A percentile compares a stretch with the other conserved stretches of the same genome.
Conservation (phyloP, 2,797 vertebrate species). For the Gymnoscopelus braueri region DNA sequence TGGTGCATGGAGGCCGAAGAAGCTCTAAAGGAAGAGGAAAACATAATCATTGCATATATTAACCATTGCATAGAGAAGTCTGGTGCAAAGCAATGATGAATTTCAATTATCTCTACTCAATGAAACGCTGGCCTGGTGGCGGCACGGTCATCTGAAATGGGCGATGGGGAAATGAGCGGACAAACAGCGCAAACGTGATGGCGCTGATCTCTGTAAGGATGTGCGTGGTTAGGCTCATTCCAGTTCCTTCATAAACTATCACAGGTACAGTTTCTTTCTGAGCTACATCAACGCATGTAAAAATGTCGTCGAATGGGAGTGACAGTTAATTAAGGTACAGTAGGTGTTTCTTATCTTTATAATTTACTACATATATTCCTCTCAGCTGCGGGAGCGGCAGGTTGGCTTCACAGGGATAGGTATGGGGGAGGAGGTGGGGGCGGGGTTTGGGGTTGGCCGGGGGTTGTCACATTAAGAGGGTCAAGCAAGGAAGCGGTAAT, state of each 20-base stretch:
- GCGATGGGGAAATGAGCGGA: too few relatives aligned
- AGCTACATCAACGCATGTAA: not conserved
- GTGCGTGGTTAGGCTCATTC: too few relatives aligned
- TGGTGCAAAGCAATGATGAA: constrained; percentile 57
- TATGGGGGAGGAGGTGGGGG: not conserved
- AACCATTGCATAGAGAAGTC: constrained; percentile 84
- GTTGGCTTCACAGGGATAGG: too few relatives aligned
- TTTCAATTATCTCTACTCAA: too few relatives aligned
- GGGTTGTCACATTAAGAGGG: constrained; percentile 55
- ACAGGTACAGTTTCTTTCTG: too few relatives aligned
- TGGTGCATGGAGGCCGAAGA: constrained; percentile 16
- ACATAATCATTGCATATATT: constrained; percentile 77
- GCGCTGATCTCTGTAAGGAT: too few relatives aligned
- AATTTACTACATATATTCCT: constrained; percentile 44
- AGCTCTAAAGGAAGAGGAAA: constrained; percentile 45
- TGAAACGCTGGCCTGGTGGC: too few relatives aligned
- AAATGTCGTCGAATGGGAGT: not conserved
- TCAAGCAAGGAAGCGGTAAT: constrained; percentile 66
- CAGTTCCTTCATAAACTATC: too few relatives aligned
- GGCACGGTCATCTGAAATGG: too few relatives aligned
- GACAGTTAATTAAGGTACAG: constrained; percentile 59
- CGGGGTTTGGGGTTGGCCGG: not conserved
- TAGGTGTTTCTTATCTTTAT: constrained; percentile 59
- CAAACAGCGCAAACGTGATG: too few relatives aligned
- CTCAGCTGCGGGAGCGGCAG: constrained; percentile 23